Evolutionary conservation across 2,888 invertebrate species (phyloP).

Genomic region (Sminthurides aquaticus): DNA sequence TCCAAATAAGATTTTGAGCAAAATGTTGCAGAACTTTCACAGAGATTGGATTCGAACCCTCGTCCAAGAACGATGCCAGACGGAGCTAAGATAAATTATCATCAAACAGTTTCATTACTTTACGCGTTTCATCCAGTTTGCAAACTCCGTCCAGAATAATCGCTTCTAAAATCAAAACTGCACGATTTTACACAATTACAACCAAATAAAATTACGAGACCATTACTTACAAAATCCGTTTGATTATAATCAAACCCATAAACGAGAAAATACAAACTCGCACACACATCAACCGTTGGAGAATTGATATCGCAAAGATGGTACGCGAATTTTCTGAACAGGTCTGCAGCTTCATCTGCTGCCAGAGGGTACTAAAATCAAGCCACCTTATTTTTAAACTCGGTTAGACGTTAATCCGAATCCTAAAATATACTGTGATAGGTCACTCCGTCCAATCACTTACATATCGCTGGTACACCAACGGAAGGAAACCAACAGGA

Average conservation of each 20-base stretch:
- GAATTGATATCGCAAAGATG: background rate
- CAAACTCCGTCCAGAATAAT: no score
- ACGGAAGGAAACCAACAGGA: conserved; percentile 1
- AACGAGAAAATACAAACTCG: background rate
- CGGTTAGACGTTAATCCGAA: no score
- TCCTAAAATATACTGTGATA: no score
- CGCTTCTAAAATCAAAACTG: no score
- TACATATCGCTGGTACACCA: background rate
- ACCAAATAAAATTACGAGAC: background rate
- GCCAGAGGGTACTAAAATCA: background rate
- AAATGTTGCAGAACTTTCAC: background rate
- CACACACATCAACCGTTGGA: background rate
- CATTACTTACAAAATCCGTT: conserved; percentile 1
- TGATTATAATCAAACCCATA: background rate
- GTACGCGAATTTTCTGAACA: background rate
- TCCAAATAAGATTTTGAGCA: conserved; percentile 3
- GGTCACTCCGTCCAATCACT: no score
- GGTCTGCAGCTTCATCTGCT: background rate
- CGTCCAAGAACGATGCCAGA: background rate
- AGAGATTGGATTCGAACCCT: background rate
- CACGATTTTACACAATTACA: no score
- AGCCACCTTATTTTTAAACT: background rate
- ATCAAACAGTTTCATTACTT: background rate
- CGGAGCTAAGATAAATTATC: background rate
- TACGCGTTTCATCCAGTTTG: background rate